Conservation (phyloP, 2,113 vertebrate genomes). For the Hirundichthys speculiger region DNA sequence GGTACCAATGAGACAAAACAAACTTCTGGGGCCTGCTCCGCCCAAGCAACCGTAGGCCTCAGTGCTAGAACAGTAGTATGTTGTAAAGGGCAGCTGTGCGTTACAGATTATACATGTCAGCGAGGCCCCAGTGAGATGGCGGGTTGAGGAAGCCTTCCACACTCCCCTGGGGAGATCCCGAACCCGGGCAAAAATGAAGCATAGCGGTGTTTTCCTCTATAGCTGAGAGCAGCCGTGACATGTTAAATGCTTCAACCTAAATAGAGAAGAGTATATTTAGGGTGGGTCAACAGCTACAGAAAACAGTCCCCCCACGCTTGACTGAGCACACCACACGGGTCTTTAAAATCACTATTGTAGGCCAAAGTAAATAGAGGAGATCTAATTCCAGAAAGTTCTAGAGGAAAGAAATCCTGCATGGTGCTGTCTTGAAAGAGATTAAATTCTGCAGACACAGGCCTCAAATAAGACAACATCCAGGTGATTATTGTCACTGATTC, state of each 20-base stretch:
- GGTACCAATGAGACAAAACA: slow-evolving; percentile 61
- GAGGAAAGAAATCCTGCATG: slow-evolving; percentile 7
- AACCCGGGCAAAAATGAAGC: slow-evolving; percentile 65
- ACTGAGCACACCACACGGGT: slow-evolving; percentile 70
- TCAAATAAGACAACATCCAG: too few species aligned
- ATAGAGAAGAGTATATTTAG: slow-evolving; percentile 68
- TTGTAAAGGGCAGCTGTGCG: slow-evolving; percentile 65
- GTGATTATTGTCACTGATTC: too few species aligned
- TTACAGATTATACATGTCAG: slow-evolving; percentile 67
- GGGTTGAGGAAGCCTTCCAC: slow-evolving; percentile 47
- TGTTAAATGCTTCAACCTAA: slow-evolving; percentile 67
- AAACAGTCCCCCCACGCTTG: slow-evolving; percentile 63
- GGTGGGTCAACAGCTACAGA: slow-evolving; percentile 72
- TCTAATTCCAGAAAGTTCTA: slow-evolving; percentile 36
- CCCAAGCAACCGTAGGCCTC: slow-evolving; percentile 64
- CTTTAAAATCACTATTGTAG: slow-evolving; percentile 60
- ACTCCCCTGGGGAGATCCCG: slow-evolving; percentile 67
- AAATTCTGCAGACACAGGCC: too few species aligned
- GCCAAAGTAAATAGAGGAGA: slow-evolving; percentile 41
- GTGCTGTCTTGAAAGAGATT: too few species aligned
- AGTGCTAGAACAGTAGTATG: slow-evolving; percentile 57
- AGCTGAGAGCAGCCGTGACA: slow-evolving; percentile 67
- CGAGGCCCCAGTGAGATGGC: slow-evolving; percentile 61
- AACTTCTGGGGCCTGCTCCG: slow-evolving; percentile 58
- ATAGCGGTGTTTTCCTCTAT: slow-evolving; percentile 70